Percentiles rank a stretch among this genome's conserved stretches.
Evolutionary conservation across 1,140 invertebrate genomes (phyloP).

Genomic region (Papilio glaucus): DNA sequence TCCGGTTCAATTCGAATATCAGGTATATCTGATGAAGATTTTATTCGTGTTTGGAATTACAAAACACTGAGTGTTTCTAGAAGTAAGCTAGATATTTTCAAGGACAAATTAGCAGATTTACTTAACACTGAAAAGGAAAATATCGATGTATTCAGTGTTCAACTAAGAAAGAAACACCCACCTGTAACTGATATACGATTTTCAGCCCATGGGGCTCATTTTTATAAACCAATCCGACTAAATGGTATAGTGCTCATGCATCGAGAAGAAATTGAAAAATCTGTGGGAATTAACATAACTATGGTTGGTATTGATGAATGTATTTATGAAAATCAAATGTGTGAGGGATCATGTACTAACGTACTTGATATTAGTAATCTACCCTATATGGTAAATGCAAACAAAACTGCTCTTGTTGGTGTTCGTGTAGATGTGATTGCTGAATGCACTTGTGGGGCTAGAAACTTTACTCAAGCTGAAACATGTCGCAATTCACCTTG

Average conservation of each 20-base stretch:
- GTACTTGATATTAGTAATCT: conserved; percentile 93
- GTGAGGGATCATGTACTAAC: conserved; percentile 98
- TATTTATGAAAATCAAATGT: conserved; percentile 96
- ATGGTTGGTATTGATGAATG: conserved; percentile 99
- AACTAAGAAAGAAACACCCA: conserved; percentile 92
- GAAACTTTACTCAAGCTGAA: conserved; percentile 95
- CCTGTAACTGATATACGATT: conserved; percentile 96
- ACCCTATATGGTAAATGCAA: conserved; percentile 98
- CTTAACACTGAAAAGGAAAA: conserved; percentile 93
- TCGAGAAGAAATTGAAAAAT: conserved; percentile 95
- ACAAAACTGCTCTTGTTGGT: conserved; percentile 96
- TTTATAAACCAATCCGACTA: conserved; percentile 96
- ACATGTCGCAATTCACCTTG: conserved; percentile 95
- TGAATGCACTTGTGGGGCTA: conserved; percentile 95
- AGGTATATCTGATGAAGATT: conserved; percentile 98
- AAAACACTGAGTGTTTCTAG: conserved; percentile 91
- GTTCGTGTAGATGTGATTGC: conserved; percentile 94
- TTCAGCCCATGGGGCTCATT: conserved; percentile 97
- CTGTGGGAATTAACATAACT: conserved; percentile 97
- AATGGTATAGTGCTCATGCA: conserved; percentile 98
- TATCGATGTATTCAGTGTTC: conserved; percentile 98
- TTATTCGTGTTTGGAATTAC: conserved; percentile 97
- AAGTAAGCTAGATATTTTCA: conserved; percentile 94
- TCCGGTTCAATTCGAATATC: conserved; percentile 96
- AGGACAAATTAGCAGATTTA: conserved; percentile 93